phyloP scores from a whole-genome alignment of 2,113 vertebrate genomes.

The Sinocyclocheilus grahami region DNA sequence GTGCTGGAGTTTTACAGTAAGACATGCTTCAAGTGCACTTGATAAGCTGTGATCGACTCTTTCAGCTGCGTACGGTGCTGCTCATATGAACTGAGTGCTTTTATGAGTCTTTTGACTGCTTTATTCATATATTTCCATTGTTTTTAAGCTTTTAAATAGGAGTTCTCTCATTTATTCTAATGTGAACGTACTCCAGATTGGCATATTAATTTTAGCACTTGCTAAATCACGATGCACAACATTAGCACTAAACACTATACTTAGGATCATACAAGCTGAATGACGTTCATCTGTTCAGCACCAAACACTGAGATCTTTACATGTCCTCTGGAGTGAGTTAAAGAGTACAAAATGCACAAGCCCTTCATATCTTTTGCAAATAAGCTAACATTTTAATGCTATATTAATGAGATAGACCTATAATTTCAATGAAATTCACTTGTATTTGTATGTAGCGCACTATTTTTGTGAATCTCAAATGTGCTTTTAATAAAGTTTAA shows the following conservation, averaged over 20 bases:
- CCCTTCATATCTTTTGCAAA: slow-evolving; percentile 25
- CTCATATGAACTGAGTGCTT: slow-evolving; percentile 41
- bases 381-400: slow-evolving; percentile 48
- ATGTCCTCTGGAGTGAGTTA: not conserved
- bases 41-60: slow-evolving; percentile 29
- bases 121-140: no score
- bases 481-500: slow-evolving; percentile 39
- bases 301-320: not conserved
- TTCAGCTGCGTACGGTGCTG: slow-evolving; percentile 16
- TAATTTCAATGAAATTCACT: slow-evolving; percentile 46
- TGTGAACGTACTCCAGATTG: not conserved
- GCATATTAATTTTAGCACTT: not conserved
- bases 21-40: not conserved
- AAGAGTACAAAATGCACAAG: slow-evolving; percentile 23
- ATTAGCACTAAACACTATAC: not conserved
- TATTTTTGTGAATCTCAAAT: slow-evolving; percentile 46
- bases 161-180: not conserved
- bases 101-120: no score
- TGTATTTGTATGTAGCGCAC: slow-evolving; percentile 41
- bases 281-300: slow-evolving; percentile 40
- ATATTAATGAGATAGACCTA: slow-evolving; percentile 23
- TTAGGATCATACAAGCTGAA: slow-evolving; percentile 1
- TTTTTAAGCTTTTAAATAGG: not conserved
- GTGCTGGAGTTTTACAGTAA: not conserved
- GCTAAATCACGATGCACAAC: not conserved